Evolutionary conservation across 2,888 invertebrate species (phyloP).

Genomic region (Melanophora roralis): DNA sequence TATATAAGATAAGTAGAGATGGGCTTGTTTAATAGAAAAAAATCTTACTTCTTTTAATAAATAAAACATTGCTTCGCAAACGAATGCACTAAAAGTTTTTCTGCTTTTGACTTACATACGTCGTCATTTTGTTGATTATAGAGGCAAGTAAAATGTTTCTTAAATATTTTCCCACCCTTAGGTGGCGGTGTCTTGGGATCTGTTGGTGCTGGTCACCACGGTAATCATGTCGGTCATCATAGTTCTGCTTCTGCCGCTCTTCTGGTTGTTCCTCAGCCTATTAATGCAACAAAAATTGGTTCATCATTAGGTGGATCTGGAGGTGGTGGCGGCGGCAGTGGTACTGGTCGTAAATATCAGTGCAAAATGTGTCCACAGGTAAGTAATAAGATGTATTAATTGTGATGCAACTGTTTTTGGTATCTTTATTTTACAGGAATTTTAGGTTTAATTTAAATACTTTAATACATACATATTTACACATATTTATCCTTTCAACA

Average conservation of each 20-base stretch:
- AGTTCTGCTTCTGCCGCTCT: constrained; percentile 77
- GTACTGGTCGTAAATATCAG: constrained; percentile 87
- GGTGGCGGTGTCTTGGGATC: constrained; percentile 57
- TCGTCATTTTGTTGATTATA: no score
- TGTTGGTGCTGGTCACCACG: constrained; percentile 68
- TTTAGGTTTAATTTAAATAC: no score
- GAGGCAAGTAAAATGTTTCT: no score
- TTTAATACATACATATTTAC: no score
- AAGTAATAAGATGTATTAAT: constrained; percentile 74
- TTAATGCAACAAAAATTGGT: constrained; percentile 83
- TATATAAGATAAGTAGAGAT: no score
- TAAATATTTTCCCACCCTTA: no score
- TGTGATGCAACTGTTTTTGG: constrained; percentile 15
- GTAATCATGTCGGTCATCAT: constrained; percentile 77
- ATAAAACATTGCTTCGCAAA: no score
- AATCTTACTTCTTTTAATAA: no score
- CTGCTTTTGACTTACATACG: no score
- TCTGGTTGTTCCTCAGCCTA: constrained; percentile 92
- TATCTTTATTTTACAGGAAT: background rate
- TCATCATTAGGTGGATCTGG: constrained; percentile 72
- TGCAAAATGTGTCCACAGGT: constrained; percentile 99
- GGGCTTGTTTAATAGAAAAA: no score
- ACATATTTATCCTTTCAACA: no score
- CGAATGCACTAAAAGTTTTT: no score
- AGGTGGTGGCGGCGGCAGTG: constrained; percentile 52